Base-by-base conservation (phyloP, 2,888 invertebrate genomes). In the Bugulina stolonifera region DNA sequence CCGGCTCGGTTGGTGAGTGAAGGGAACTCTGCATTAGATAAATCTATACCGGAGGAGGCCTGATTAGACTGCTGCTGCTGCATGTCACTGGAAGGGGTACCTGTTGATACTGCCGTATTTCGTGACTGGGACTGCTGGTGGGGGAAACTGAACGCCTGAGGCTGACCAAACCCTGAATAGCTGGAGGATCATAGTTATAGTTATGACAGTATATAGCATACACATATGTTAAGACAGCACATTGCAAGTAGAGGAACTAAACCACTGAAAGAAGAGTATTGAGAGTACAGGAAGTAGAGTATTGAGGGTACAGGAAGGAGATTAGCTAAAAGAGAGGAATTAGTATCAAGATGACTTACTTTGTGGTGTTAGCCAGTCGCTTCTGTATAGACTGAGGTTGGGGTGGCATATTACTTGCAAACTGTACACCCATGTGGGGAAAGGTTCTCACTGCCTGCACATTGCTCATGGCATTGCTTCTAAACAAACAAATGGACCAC, bases 141-240 rank as follows among this genome's bases (percentile, higher is more conserved):
- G 5, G 64, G 64, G 34, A 64, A 64, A 32, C 32, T 34, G 34
- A 64, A 64, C 5, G 64, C 64, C 32, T 64, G 64, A 10, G 64
- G 64, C 64, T 64, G 64, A 14, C 64, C 64, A n/a, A 64, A 64
- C 2, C 64, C 64, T 27, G 64, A 64, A 27, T 64, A 64, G 34
- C 64, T 64, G 34, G 2, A 64, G 43, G 10, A 43, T 43, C n/a
- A n/a, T n/a, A n/a, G n/a, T n/a, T n/a, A n/a, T n/a, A n/a, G n/a
- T n/a, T n/a, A n/a, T n/a, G n/a, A n/a, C n/a, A n/a, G n/a, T n/a
- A n/a, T n/a, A n/a, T n/a, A n/a, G n/a, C n/a, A n/a, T n/a, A n/a
- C n/a, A n/a, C n/a, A n/a, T n/a, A n/a, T n/a, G n/a, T n/a, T n/a
- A n/a, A n/a, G n/a, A n/a, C n/a, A n/a, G n/a, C n/a, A n/a, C n/a